Percentiles rank a stretch among this genome's conserved stretches.
phyloP scores from a whole-genome alignment of 2,113 vertebrate species.

The Diphyllodes magnificus region DNA sequence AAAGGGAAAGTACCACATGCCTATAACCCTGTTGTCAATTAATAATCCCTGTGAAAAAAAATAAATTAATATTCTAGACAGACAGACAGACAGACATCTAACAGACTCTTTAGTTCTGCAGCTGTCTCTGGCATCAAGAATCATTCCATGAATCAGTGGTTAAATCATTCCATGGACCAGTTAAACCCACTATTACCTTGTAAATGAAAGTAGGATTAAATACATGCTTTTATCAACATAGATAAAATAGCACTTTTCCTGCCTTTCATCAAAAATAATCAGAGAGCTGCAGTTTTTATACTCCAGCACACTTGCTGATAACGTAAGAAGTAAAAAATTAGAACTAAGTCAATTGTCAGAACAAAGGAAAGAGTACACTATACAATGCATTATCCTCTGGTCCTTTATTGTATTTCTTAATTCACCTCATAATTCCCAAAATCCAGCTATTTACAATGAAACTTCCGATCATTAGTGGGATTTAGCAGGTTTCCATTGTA shows the following conservation, averaged over 20 bases:
- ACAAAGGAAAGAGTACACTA: not conserved
- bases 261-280: conserved; percentile 29
- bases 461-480: not conserved
- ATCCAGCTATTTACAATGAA: conserved; percentile 14
- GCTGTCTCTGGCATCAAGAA: not conserved
- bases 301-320: not conserved
- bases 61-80: not conserved
- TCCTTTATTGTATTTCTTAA: not conserved
- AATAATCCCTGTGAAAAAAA: not conserved
- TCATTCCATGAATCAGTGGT: not conserved
- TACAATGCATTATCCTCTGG: not conserved
- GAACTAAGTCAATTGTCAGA: conserved; percentile 15
- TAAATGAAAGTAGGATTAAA: conserved; percentile 7
- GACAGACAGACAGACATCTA: not conserved
- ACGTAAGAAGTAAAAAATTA: conserved; percentile 14
- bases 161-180: not conserved
- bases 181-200: not conserved
- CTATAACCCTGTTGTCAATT: not conserved
- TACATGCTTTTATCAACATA: not conserved
- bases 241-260: conserved; percentile 30
- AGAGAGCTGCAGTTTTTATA: not conserved
- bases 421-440: conserved; percentile 16
- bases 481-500: conserved; percentile 4
- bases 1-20: not conserved
- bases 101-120: not conserved